A percentile compares a stretch with the other conserved stretches of the same genome.
These are phyloP conservation scores for Ferdinandea cuprea DNA, from an alignment of 2,888 invertebrate genomes.

Conservation along the genomic window DNA sequence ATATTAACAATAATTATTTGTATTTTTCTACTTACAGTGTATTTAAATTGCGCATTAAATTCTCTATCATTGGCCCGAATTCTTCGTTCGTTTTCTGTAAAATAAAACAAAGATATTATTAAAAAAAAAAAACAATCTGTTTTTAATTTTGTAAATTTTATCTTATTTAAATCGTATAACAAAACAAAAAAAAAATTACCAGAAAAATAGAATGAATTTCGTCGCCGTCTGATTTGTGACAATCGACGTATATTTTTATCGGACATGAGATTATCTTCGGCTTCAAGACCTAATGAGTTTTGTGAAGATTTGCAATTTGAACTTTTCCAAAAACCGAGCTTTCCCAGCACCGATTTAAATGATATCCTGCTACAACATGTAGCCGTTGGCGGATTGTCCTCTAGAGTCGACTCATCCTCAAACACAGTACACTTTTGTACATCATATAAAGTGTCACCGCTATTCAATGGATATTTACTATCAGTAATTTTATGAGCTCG, in stretches of 20 bases:
- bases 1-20: too few relatives aligned
- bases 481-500: conserved; percentile 16
- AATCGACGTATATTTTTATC: conserved; percentile 78
- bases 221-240: conserved; percentile 80
- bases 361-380: conserved; percentile 76
- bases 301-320: conserved; percentile 72
- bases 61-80: conserved; percentile 98
- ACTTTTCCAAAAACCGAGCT: conserved; percentile 78
- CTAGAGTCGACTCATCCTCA: conserved; percentile 62
- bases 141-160: conserved; percentile 6
- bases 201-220: conserved; percentile 82
- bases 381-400: conserved; percentile 41
- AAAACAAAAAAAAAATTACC: conserved; percentile 77
- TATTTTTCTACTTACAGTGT: conserved; percentile 92
- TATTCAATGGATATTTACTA: conserved; percentile 31
- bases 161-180: not conserved
- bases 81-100: conserved; percentile 96
- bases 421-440: conserved; percentile 38
- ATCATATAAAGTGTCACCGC: conserved; percentile 41
- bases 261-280: conserved; percentile 70
- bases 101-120: conserved; percentile 79
- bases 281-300: conserved; percentile 67
- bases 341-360: conserved; percentile 78
- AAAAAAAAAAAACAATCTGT: not conserved
- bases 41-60: conserved; percentile 98